These are phyloP conservation scores for Phaethornis superciliosus DNA, from an alignment of 2,113 vertebrate genomes.

Conservation along the genomic window DNA sequence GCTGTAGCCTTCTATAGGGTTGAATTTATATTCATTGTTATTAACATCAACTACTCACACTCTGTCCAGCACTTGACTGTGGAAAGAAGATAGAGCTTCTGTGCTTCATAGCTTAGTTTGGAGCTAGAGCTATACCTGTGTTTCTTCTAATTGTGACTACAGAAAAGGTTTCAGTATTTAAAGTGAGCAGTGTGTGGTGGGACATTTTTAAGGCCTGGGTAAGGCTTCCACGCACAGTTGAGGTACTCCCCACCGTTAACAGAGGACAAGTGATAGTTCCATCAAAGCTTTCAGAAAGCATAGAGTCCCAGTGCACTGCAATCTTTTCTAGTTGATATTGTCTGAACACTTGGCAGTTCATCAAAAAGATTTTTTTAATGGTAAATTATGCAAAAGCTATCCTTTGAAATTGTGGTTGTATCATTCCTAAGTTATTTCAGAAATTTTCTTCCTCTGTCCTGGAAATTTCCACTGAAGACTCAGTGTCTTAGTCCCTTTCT, in stretches of 20 bases:
- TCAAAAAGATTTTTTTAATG: not conserved
- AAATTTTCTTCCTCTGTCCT: not conserved
- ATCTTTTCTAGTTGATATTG: not conserved
- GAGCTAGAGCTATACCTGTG: not conserved
- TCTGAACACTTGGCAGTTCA: not conserved
- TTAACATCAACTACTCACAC: not conserved
- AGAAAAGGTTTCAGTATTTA: not conserved
- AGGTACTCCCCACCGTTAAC: not conserved
- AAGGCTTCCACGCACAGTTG: not conserved
- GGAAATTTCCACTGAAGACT: not conserved
- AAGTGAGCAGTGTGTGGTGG: not conserved
- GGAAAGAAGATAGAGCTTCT: not conserved
- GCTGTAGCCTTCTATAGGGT: not conserved
- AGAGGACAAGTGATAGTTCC: not conserved
- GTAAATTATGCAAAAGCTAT: not conserved
- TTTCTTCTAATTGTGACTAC: not conserved
- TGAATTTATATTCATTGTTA: not conserved
- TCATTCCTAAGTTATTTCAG: not conserved
- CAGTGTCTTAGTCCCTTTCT: not conserved
- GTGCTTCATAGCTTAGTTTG: not conserved
- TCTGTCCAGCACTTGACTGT: not conserved
- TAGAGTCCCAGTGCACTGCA: not conserved
- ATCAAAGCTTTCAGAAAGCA: not conserved
- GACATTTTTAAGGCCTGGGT: not conserved
- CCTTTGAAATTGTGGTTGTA: not conserved